Percentiles rank a stretch among this genome's conserved stretches.
Evolutionary conservation across 2,797 vertebrate species (phyloP).

Genomic region (Pangasius larnaudii): DNA sequence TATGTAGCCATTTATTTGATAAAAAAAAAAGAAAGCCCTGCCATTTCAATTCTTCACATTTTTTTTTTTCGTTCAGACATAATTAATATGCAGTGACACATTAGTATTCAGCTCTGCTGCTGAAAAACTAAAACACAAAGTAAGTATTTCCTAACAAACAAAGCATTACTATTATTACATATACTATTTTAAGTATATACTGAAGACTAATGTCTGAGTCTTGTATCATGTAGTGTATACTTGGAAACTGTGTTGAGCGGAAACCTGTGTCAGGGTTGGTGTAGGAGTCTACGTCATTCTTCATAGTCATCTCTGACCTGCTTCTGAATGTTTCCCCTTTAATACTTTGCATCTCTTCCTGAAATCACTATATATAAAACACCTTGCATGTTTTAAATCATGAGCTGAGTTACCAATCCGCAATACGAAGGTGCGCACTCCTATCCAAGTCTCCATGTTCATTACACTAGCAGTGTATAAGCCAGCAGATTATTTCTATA

Average conservation of each 20-base stretch:
- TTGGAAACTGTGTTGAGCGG: background rate
- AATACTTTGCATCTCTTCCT: background rate
- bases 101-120: background rate
- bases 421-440: too few species aligned
- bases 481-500: too few species aligned
- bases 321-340: conserved; percentile 5
- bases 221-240: background rate
- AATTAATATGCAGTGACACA: background rate
- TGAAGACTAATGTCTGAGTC: background rate
- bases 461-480: too few species aligned
- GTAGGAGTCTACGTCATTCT: background rate
- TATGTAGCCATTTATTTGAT: background rate
- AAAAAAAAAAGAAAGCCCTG: background rate
- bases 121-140: background rate
- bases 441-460: too few species aligned
- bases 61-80: background rate
- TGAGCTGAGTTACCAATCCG: background rate
- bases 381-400: background rate
- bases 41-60: background rate
- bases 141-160: background rate
- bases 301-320: background rate
- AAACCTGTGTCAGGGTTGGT: background rate
- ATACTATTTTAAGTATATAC: background rate
- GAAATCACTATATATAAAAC: background rate
- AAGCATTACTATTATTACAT: background rate